Percentiles rank a stretch among this genome's conserved stretches.
Conservation (phyloP, 2,888 invertebrate genomes). For the Lasius platythorax region DNA sequence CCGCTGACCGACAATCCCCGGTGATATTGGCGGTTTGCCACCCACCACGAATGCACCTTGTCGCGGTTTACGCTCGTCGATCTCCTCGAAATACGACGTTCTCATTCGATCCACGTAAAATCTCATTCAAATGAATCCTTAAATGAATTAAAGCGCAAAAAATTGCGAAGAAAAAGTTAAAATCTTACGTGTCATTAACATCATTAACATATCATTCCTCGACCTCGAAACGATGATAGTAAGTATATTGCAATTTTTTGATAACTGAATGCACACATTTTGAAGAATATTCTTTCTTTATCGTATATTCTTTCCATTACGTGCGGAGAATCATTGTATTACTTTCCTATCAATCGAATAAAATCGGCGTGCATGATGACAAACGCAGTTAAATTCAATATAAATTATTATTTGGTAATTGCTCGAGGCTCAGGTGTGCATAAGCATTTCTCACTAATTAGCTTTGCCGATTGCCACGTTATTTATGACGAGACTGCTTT, state of each 20-base stretch:
- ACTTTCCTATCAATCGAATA: not conserved
- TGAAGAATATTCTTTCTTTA: not conserved
- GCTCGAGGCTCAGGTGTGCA: not conserved
- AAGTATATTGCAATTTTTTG: not conserved
- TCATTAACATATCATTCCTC: not conserved
- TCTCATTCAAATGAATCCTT: slow-evolving; percentile 2
- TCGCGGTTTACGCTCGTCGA: slow-evolving; percentile 54
- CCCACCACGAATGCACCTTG: slow-evolving; percentile 65
- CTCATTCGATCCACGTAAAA: slow-evolving; percentile 49
- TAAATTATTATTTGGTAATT: slow-evolving; percentile 14
- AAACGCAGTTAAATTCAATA: not conserved
- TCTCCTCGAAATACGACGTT: slow-evolving; percentile 57
- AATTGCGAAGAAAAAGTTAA: not conserved
- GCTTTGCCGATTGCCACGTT: not conserved
- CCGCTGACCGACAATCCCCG: slow-evolving; percentile 57
- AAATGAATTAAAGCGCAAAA: slow-evolving; percentile 53
- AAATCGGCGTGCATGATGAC: not conserved
- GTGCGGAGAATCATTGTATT: not conserved
- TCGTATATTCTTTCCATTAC: not conserved
- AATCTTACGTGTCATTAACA: not conserved
- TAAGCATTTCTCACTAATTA: slow-evolving; percentile 18
- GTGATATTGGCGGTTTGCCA: slow-evolving; percentile 73
- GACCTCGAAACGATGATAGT: not conserved
- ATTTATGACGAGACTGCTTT: not conserved
- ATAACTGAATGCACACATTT: not conserved